Conservation (phyloP, 2,888 invertebrate genomes). For the Copidosoma aretas region DNA sequence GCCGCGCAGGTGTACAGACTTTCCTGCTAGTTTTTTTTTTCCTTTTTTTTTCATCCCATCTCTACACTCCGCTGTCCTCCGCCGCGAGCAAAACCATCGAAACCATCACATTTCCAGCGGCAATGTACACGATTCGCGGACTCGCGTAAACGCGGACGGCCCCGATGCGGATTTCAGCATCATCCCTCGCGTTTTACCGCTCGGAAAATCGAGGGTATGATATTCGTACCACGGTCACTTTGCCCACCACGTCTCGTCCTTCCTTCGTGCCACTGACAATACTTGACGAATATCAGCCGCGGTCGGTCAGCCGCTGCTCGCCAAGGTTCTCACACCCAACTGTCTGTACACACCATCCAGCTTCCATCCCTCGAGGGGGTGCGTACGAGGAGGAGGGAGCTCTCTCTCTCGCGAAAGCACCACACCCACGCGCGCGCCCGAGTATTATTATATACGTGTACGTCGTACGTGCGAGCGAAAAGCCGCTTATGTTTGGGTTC, state of each 20-base stretch:
- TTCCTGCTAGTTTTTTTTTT: too few species aligned
- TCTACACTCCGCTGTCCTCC: too few species aligned
- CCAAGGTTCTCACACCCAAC: constrained; percentile 26
- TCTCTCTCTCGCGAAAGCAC: constrained; percentile 3
- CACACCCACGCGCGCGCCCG: constrained; percentile 1
- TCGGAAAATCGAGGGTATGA: constrained; percentile 30
- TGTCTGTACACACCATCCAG: constrained; percentile 14
- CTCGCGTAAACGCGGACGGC: too few species aligned
- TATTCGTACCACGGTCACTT: too few species aligned
- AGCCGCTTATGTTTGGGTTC: constrained; percentile 38
- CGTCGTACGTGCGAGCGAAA: constrained; percentile 16
- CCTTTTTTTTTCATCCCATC: too few species aligned
- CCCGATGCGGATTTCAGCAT: constrained; percentile 1
- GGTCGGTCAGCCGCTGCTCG: constrained; percentile 25
- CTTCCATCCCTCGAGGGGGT: constrained; percentile 9
- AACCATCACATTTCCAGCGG: too few species aligned
- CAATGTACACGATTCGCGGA: too few species aligned
- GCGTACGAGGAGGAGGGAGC: background rate
- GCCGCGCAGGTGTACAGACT: too few species aligned
- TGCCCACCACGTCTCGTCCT: background rate
- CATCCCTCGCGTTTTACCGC: constrained; percentile 23
- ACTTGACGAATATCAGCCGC: constrained; percentile 36
- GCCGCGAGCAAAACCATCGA: too few species aligned
- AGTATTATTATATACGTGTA: too few species aligned
- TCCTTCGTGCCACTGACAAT: constrained; percentile 33